Base-by-base conservation (phyloP, 2,888 invertebrate species). In the Pachliopta kotzebuea region DNA sequence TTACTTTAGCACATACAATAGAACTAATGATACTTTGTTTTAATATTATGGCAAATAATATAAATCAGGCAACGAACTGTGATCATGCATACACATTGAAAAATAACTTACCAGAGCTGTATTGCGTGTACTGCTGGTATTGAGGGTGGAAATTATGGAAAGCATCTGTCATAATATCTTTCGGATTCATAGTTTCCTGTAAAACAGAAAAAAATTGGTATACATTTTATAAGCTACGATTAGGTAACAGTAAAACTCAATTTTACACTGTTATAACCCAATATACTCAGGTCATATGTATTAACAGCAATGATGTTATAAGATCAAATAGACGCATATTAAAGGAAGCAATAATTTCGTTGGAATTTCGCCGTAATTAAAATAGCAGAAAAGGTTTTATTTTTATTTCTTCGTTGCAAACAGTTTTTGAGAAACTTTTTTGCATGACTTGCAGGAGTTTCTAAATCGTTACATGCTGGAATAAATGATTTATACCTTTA, bases 121-220 rank as follows among this genome's bases (percentile, higher is more conserved):
- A 98, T 90, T 98, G 98, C 49, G 98, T 98, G 91, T 99, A 99
- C 88, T 99, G 99, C 88, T 99, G 99, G 92, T 99, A 99, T 86
- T 99, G 98, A 62, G 99, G 99, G 93, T 99, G 99, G 94, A 99
- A 99, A 92, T 99, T 99, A 91, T 99, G 99, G 92, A 99, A 98
- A 83, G 98, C 98, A 89, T 99, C 99, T 79, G 99, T 99, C 98
- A 99, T 99, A 87, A 99, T 99, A 92, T 99, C 99, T 93, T 97
- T 97, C 66, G 98, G 98, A 92, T 98, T 98, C 97, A 98, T 98
- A 37, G 98, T 98, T 94, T 98, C 98, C 97, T 97, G 84, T 4
- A 84, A 86, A 70, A 61, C 45, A 26, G 18, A 52, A 11, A 17
- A 42, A 45, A n/a, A 4, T 45, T 45, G n/a, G 11, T n/a, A 45